Conservation (phyloP, 2,797 vertebrate species). For the Acrossocheilus wenchowensis region DNA sequence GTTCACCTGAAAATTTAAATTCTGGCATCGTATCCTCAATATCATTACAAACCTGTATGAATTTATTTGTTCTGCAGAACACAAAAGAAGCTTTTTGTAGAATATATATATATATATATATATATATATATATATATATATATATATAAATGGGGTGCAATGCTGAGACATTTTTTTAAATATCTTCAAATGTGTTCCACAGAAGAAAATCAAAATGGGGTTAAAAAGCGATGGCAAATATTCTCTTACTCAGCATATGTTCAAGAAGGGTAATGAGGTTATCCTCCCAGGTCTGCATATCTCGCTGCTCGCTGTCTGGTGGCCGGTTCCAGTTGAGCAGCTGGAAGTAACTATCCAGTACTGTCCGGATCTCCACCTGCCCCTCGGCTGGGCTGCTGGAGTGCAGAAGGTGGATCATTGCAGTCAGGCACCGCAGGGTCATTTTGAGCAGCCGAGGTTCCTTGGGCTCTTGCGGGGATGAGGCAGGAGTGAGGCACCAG, state of each 20-base stretch:
- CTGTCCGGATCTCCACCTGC: slow-evolving; percentile 82
- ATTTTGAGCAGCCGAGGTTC: slow-evolving; percentile 71
- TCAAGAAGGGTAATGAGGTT: slow-evolving; percentile 83
- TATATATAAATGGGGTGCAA: neutral
- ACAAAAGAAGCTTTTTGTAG: neutral
- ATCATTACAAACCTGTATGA: too few relatives aligned
- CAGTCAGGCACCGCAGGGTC: slow-evolving; percentile 82
- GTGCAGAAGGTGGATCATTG: slow-evolving; percentile 88
- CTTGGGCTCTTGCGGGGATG: slow-evolving; percentile 44
- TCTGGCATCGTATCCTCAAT: too few relatives aligned
- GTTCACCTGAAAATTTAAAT: neutral
- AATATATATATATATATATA: too few relatives aligned
- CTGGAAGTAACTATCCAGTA: slow-evolving; percentile 90
- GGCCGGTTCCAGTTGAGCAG: slow-evolving; percentile 89
- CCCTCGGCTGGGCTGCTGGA: slow-evolving; percentile 82
- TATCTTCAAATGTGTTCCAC: neutral
- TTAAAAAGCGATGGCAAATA: neutral
- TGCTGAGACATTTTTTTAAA: neutral
- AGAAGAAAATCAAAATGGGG: neutral
- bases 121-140: too few relatives aligned
- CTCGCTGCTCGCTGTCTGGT: slow-evolving; percentile 64
- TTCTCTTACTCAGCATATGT: slow-evolving; percentile 89
- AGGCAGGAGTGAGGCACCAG: slow-evolving; percentile 72
- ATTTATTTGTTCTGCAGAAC: neutral
- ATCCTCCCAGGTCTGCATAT: slow-evolving; percentile 76